Evolutionary conservation across 2,797 vertebrate species (phyloP).

Genomic region (Microtus agrestis): DNA sequence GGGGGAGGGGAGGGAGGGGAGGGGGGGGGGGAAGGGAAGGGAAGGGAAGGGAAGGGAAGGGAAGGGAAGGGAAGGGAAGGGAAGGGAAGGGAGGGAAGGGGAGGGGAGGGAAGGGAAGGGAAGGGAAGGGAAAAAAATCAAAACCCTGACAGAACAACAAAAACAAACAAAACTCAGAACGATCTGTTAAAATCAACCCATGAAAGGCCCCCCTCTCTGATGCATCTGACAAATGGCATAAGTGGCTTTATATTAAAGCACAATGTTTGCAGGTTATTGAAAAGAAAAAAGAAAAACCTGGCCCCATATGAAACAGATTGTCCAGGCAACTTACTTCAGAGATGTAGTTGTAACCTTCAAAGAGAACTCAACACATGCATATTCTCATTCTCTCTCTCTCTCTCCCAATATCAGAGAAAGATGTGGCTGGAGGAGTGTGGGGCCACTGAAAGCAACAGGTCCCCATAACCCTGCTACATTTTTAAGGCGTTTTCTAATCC

Average conservation of each 20-base stretch:
- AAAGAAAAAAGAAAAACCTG: not conserved
- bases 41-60: too few species aligned
- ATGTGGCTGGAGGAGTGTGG: not conserved
- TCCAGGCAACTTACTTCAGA: slow-evolving; percentile 29
- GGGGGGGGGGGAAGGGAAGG: fast-evolving
- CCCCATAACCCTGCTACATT: not conserved
- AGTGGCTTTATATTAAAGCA: slow-evolving; percentile 42
- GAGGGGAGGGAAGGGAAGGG: too few species aligned
- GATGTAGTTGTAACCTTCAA: not conserved
- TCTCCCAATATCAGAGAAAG: not conserved
- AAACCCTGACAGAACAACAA: not conserved
- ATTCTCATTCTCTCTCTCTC: too few species aligned
- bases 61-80: fast-evolving
- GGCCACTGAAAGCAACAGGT: not conserved
- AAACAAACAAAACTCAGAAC: not conserved
- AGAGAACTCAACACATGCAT: not conserved
- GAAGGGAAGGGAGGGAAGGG: too few species aligned
- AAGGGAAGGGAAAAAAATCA: not conserved
- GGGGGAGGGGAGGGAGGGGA: fast-evolving
- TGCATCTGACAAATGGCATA: not conserved
- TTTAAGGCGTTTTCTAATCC: slow-evolving; percentile 51
- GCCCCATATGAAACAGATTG: not conserved
- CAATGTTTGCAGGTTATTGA: not conserved
- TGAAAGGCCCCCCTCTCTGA: not conserved
- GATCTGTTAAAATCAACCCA: not conserved